phyloP scores from a whole-genome alignment of 2,113 vertebrate species.

The Glareola pratincola region DNA sequence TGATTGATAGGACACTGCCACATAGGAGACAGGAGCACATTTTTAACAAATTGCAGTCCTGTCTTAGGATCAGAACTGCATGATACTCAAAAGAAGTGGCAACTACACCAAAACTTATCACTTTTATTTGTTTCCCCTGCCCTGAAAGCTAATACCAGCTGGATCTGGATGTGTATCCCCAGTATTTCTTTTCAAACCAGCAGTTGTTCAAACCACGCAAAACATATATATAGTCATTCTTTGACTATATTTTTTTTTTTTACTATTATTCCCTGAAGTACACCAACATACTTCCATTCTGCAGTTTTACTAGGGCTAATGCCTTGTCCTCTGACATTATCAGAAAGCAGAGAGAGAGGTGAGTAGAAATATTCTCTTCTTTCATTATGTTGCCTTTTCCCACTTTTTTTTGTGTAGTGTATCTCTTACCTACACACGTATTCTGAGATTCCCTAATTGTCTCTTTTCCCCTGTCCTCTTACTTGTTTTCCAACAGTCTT shows the following conservation, averaged over 20 bases:
- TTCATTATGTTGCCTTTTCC: not conserved
- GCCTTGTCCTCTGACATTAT: not conserved
- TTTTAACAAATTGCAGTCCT: conserved; percentile 25
- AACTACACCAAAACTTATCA: not conserved
- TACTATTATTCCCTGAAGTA: not conserved
- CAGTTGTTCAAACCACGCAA: not conserved
- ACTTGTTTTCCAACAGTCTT: not conserved
- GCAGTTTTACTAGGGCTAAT: not conserved
- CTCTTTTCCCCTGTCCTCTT: accelerated
- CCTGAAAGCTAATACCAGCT: not conserved
- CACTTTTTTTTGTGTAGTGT: not conserved
- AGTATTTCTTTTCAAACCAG: not conserved
- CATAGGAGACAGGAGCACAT: not conserved
- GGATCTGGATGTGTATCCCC: not conserved
- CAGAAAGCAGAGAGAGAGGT: not conserved
- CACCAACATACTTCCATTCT: not conserved
- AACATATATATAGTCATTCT: not conserved
- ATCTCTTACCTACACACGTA: not conserved
- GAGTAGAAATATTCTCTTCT: not conserved
- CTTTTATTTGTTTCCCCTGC: not conserved
- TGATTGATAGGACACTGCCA: not conserved
- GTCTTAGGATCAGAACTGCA: not conserved
- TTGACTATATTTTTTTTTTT: not conserved
- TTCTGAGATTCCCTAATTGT: not conserved
- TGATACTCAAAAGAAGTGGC: not conserved